Percentiles rank a stretch among this genome's conserved stretches.
Conservation (phyloP, 2,797 vertebrate genomes). For the Pelochelys cantorii region DNA sequence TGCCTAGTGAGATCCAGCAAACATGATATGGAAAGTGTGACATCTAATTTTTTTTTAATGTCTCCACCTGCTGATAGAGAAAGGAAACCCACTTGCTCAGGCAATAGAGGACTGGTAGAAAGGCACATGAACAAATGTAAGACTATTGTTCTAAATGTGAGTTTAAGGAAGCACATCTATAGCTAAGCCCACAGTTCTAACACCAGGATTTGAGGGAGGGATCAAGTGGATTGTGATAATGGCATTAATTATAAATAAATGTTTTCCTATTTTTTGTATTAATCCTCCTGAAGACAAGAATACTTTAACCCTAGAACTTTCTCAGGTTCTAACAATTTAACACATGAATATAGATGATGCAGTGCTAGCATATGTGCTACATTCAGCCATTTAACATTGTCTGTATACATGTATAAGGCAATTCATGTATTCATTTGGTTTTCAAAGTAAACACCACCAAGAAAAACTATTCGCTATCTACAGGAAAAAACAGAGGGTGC, state of each 20-base stretch:
- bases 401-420: slow-evolving; percentile 25
- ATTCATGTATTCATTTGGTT: slow-evolving; percentile 22
- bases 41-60: slow-evolving; percentile 22
- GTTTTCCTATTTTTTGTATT: background rate
- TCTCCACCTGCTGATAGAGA: slow-evolving; percentile 61
- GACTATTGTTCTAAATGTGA: background rate
- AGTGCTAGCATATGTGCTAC: slow-evolving; percentile 13
- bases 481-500: too few relatives aligned
- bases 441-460: slow-evolving; percentile 35
- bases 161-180: background rate
- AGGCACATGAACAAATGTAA: background rate
- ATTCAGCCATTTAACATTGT: slow-evolving; percentile 33
- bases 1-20: background rate
- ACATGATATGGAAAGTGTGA: background rate
- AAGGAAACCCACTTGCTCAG: background rate
- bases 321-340: slow-evolving; percentile 64
- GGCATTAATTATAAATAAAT: background rate
- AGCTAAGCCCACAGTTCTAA: background rate
- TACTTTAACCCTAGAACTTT: background rate
- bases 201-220: background rate
- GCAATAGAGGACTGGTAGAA: background rate
- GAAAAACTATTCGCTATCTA: background rate
- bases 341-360: slow-evolving; percentile 42
- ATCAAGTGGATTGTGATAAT: background rate
- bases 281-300: background rate